Evolutionary conservation across 2,113 vertebrate species (phyloP).

Genomic region (Eptesicus fuscus): DNA sequence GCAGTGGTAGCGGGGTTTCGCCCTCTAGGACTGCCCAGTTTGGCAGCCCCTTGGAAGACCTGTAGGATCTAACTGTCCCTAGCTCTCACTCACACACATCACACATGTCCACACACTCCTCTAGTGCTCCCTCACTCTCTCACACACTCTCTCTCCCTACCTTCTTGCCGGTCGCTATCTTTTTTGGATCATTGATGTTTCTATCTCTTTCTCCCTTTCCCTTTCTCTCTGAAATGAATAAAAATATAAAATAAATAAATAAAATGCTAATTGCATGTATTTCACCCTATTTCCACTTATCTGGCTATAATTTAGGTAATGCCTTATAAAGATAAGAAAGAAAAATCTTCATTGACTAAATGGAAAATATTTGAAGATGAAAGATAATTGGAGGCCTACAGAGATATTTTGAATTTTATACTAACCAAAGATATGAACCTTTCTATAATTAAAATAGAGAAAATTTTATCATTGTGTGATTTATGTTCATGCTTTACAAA

Average conservation of each 20-base stretch:
- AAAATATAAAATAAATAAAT: not conserved
- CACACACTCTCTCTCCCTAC: too few relatives aligned
- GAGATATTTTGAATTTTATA: not conserved
- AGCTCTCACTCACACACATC: too few relatives aligned
- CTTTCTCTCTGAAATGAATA: too few relatives aligned
- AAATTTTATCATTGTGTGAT: not conserved
- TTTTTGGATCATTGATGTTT: too few relatives aligned
- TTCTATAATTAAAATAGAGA: not conserved
- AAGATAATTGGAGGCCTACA: not conserved
- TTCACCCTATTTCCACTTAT: not conserved
- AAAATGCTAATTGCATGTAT: not conserved
- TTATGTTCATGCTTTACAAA: not conserved
- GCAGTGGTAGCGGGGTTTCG: too few relatives aligned
- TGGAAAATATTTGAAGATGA: not conserved
- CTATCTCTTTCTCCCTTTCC: too few relatives aligned
- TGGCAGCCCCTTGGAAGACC: too few relatives aligned
- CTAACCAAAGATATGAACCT: not conserved
- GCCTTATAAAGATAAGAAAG: not conserved
- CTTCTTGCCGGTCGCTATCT: too few relatives aligned
- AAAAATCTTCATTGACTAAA: not conserved
- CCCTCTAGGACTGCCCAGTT: too few relatives aligned
- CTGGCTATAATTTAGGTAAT: not conserved
- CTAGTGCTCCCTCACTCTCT: too few relatives aligned
- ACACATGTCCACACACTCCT: too few relatives aligned
- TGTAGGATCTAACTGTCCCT: too few relatives aligned